phyloP scores from a whole-genome alignment of 2,797 vertebrate species.

The Brachyrhaphis roseni region DNA sequence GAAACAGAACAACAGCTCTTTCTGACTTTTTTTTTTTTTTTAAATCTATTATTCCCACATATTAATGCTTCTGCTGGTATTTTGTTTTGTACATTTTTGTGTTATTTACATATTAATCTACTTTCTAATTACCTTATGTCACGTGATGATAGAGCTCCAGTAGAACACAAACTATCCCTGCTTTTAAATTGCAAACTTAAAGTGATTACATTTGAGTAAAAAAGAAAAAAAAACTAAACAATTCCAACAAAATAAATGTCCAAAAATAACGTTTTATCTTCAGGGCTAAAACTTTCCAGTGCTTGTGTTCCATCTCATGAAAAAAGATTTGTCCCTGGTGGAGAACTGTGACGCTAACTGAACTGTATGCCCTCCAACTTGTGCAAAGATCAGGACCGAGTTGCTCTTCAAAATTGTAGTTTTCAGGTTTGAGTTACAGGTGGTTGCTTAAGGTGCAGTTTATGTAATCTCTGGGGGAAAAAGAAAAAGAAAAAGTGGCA shows the following conservation, averaged over 20 bases:
- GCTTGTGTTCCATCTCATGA: constrained; percentile 7
- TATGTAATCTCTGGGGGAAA: background rate
- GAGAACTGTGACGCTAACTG: constrained; percentile 29
- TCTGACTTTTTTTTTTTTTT: no score
- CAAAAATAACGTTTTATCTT: background rate
- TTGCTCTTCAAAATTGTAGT: background rate
- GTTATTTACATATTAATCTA: background rate
- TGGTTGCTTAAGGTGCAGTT: background rate
- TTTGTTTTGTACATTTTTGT: background rate
- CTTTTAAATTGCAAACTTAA: background rate
- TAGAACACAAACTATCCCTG: background rate
- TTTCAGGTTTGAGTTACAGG: background rate
- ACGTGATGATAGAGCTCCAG: no score
- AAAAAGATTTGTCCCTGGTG: constrained; percentile 24
- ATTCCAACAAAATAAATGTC: background rate
- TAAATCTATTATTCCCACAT: no score
- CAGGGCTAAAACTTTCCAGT: constrained; percentile 8
- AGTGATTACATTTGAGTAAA: background rate
- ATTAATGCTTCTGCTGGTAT: background rate
- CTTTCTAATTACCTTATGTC: background rate
- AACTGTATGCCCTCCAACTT: constrained; percentile 27
- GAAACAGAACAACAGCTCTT: no score
- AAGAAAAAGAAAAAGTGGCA: constrained; percentile 9
- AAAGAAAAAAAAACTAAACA: background rate
- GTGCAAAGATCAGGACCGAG: constrained; percentile 20